Base-by-base conservation (phyloP, 2,888 invertebrate genomes). In the Minunthozetes semirufus region DNA sequence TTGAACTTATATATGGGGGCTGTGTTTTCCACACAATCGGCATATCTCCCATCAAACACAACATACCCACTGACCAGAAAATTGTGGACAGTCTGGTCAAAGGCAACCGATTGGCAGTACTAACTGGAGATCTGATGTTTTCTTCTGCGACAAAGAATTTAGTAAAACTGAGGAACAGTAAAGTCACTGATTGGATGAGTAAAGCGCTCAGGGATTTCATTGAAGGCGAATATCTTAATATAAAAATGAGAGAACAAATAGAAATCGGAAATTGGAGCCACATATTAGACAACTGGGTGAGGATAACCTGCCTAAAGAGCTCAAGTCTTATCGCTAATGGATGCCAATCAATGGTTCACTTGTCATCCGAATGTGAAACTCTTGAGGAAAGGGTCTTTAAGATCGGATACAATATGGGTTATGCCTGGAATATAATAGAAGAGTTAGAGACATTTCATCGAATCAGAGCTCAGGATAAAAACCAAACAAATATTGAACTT, bases 91-190 rank as follows among this genome's bases (percentile, higher is more conserved):
- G 15, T 19, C 29, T 70, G 0, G 29, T 70, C 17, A 48, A 33
- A 19, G 70, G 74, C 9, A 74, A 74, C n/a, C 68, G 70, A 33
- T n/a, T 74, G 5, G 56, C 70, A 13, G 38, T 74, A n/a, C 70
- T 74, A 1, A 59, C 53, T 29, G 74, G 74, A 3, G 70, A 74
- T 74, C 68, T 56, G 11, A 33, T 74, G 33, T 74, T 74, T 19
- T 70, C 74, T 17, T 22, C 29, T 6, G 61, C 61, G 5, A 63
- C 61, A 17, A 63, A 63, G 15, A 63, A 63, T 29, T 63, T 63
- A 63, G 61, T 63, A 4, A 9, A 63, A n/a, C 61, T 63, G 2
- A 63, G 17, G 61, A 29, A 29, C n/a, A 27, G 29, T 27, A 25
- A 25, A 63, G 61, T 63, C 2, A 29, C 61, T 1, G 29, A 63